These are phyloP conservation scores for Orius insidiosus DNA, from an alignment of 1,140 invertebrate genomes.

Conservation along the genomic window DNA sequence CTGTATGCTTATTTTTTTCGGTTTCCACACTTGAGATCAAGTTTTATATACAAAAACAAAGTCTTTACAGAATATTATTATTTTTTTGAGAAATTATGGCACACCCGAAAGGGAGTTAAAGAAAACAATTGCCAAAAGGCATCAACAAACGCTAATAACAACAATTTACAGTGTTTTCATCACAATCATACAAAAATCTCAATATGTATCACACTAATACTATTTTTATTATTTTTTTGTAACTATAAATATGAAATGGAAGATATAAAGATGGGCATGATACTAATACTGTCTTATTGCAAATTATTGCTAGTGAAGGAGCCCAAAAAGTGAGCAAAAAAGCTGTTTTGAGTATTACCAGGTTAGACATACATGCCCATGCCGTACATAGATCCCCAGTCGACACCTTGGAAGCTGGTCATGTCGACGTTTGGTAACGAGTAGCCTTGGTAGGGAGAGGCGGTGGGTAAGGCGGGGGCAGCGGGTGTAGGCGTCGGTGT, in stretches of 20 bases:
- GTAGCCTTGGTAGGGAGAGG: constrained; percentile 60
- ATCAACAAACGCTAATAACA: constrained; percentile 15
- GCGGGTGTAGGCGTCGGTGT: constrained; percentile 28
- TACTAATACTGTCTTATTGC: constrained; percentile 20
- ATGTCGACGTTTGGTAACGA: constrained; percentile 71
- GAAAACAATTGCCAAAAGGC: constrained; percentile 12
- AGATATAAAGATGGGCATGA: constrained; percentile 17
- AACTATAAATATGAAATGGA: constrained; percentile 13
- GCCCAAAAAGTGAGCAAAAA: constrained; percentile 5
- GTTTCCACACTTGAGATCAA: constrained; percentile 18
- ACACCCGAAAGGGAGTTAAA: constrained; percentile 12
- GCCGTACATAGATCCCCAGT: constrained; percentile 77
- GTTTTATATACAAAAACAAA: constrained; percentile 15
- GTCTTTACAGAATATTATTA: constrained; percentile 4
- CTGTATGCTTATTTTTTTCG: constrained; percentile 6
- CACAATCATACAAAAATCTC: constrained; percentile 14
- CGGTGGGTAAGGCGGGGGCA: constrained; percentile 28
- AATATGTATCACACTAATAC: constrained; percentile 24
- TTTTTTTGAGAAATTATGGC: constrained; percentile 13
- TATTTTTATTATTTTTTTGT: constrained; percentile 20
- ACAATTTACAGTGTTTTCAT: constrained; percentile 13
- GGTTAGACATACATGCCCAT: constrained; percentile 75
- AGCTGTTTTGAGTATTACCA: neutral
- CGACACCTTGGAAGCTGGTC: constrained; percentile 76
- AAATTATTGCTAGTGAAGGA: constrained; percentile 21